Conservation (phyloP, 2,797 vertebrate species). For the Heterohyrax brucei region DNA sequence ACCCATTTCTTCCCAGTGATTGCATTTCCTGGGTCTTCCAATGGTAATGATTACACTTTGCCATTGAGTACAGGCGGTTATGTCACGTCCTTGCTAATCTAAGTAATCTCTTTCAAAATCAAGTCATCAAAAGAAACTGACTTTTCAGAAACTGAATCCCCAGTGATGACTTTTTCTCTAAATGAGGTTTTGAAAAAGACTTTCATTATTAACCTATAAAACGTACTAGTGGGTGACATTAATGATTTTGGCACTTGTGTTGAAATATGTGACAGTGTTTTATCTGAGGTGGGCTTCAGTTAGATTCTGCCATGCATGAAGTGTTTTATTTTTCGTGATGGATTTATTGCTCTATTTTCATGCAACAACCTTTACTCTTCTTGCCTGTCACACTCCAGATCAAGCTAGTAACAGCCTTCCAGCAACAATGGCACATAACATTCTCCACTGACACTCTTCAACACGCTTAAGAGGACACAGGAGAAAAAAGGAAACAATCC, state of each 20-base stretch:
- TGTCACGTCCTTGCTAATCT: not conserved
- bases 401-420: too few species aligned
- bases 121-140: not conserved
- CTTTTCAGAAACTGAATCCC: not conserved
- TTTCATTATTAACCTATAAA: not conserved
- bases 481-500: too few species aligned
- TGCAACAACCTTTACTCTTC: too few species aligned
- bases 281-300: too few species aligned
- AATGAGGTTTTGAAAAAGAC: not conserved
- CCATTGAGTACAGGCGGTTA: not conserved
- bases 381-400: too few species aligned
- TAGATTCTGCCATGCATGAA: too few species aligned
- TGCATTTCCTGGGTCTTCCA: not conserved
- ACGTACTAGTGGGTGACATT: not conserved
- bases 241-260: not conserved
- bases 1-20: not conserved
- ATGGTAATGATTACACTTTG: not conserved
- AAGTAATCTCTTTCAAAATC: not conserved
- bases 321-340: too few species aligned
- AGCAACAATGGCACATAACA: too few species aligned
- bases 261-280: not conserved
- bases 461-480: too few species aligned
- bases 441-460: too few species aligned
- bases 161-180: not conserved
- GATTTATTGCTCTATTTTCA: too few species aligned